phyloP scores from a whole-genome alignment of 2,888 invertebrate species.

The Mycalesis mineus region DNA sequence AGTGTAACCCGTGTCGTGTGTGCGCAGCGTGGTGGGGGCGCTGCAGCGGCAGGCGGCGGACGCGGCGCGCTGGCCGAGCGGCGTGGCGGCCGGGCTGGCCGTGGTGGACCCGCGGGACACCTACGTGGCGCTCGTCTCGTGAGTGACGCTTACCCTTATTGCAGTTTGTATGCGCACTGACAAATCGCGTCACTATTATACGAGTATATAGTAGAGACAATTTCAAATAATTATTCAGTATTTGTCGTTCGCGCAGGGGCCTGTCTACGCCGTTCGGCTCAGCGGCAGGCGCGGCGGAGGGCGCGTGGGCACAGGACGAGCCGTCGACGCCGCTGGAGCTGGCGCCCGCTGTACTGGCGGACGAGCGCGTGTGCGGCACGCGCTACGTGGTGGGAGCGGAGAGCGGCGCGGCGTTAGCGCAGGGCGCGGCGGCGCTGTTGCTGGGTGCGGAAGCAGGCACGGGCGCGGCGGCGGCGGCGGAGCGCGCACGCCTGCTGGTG shows the following conservation, averaged over 20 bases:
- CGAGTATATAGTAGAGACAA: too few relatives aligned
- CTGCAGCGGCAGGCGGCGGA: conserved; percentile 29
- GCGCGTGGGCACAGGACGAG: conserved; percentile 49
- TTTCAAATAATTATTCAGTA: too few relatives aligned
- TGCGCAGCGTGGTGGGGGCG: not conserved
- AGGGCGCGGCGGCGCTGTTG: conserved; percentile 41
- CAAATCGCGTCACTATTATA: too few relatives aligned
- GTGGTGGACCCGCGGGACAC: conserved; percentile 82
- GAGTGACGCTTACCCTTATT: conserved; percentile 47
- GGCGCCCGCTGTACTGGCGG: conserved; percentile 60
- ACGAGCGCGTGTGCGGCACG: conserved; percentile 54
- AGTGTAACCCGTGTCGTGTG: not conserved
- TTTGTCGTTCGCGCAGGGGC: conserved; percentile 39
- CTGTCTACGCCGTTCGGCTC: conserved; percentile 52
- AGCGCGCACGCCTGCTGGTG: conserved; percentile 40
- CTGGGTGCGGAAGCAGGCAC: conserved; percentile 33
- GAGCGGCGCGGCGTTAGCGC: conserved; percentile 47
- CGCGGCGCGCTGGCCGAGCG: conserved; percentile 26
- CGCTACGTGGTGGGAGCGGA: conserved; percentile 63
- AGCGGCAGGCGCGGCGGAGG: conserved; percentile 34
- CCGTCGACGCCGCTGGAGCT: conserved; percentile 50
- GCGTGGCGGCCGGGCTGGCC: conserved; percentile 78
- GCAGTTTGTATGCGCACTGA: too few relatives aligned
- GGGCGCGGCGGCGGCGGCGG: conserved; percentile 36
- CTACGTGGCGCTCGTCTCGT: conserved; percentile 84